These are phyloP conservation scores for Acheta domesticus DNA, from an alignment of 2,888 invertebrate genomes.

Conservation along the genomic window DNA sequence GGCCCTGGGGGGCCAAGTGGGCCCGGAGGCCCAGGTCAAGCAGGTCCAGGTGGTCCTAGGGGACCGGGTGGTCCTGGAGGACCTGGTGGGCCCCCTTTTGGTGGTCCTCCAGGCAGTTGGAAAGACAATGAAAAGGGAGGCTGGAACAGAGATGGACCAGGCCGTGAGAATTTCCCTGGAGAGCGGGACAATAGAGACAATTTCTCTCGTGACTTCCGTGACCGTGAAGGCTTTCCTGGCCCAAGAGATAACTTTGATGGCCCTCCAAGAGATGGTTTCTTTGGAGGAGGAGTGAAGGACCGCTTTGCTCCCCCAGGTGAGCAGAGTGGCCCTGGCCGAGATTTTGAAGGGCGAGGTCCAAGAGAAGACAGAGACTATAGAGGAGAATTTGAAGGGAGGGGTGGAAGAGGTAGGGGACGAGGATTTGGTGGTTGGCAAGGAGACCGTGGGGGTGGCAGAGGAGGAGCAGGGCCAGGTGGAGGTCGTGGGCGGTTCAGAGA, in stretches of 20 bases:
- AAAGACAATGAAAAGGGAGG: constrained; percentile 20
- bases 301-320: constrained; percentile 30
- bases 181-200: constrained; percentile 28
- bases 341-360: constrained; percentile 27
- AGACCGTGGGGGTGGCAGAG: constrained; percentile 30
- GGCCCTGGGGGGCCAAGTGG: constrained; percentile 26
- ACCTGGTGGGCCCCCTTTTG: neutral
- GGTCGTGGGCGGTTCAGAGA: neutral
- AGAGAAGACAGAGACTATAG: constrained; percentile 29
- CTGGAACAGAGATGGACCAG: constrained; percentile 28
- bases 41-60: constrained; percentile 22
- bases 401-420: constrained; percentile 26
- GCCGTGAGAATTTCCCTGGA: constrained; percentile 24
- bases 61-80: constrained; percentile 21
- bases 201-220: constrained; percentile 19
- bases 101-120: constrained; percentile 12
- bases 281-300: constrained; percentile 25
- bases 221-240: constrained; percentile 30
- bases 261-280: constrained; percentile 24
- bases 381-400: constrained; percentile 27
- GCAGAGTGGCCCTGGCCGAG: constrained; percentile 27
- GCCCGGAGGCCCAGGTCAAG: constrained; percentile 20
- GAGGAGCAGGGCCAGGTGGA: neutral
- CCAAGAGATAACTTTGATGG: constrained; percentile 29
- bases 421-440: constrained; percentile 24